Evolutionary conservation across 1,140 invertebrate genomes (phyloP).

Genomic region (Contarinia nasturtii): DNA sequence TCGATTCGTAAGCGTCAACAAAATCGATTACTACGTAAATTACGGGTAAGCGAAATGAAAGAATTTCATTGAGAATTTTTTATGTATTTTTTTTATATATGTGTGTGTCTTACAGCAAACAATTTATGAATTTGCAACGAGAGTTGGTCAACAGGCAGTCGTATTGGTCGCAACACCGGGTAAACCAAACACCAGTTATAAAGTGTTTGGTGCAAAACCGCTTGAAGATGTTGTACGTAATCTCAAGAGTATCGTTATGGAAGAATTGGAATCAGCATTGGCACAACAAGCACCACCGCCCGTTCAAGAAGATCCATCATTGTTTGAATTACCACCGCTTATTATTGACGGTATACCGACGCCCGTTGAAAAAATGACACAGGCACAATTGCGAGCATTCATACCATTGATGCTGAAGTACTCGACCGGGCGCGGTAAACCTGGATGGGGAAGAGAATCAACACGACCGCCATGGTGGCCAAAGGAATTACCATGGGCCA

Average conservation of each 20-base stretch:
- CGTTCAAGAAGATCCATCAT: constrained; percentile 72
- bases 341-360: constrained; percentile 96
- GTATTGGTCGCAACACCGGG: constrained; percentile 90
- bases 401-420: constrained; percentile 97
- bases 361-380: constrained; percentile 97
- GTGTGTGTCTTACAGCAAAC: constrained; percentile 69
- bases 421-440: constrained; percentile 87
- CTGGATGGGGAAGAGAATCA: constrained; percentile 91
- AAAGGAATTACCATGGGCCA: constrained; percentile 90
- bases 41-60: constrained; percentile 54
- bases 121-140: constrained; percentile 91
- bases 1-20: constrained; percentile 91
- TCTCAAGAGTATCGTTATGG: constrained; percentile 77
- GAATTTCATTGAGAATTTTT: constrained; percentile 5
- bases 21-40: constrained; percentile 74
- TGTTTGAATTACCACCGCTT: constrained; percentile 87
- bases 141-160: constrained; percentile 94
- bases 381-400: constrained; percentile 88
- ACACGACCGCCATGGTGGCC: constrained; percentile 96
- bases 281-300: constrained; percentile 87
- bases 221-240: constrained; percentile 90
- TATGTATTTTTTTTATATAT: neutral
- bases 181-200: constrained; percentile 88
- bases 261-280: constrained; percentile 79
- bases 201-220: constrained; percentile 93